Conservation (phyloP, 35 echinoderm and acorn worm genomes). For the Ophioderma brevispina region DNA sequence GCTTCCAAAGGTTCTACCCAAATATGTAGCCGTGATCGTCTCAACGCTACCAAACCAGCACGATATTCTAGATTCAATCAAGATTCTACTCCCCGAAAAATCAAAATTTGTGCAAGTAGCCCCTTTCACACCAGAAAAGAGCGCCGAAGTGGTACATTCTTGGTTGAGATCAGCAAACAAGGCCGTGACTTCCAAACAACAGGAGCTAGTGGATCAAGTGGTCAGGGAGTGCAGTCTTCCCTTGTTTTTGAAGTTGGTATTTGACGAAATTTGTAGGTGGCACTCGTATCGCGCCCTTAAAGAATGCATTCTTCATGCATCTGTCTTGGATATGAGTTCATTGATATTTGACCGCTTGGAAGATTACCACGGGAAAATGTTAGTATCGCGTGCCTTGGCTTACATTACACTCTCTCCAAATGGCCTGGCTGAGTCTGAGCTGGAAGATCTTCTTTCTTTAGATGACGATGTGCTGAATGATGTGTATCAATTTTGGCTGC, state of each 20-base stretch:
- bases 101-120: slow-evolving; percentile 72
- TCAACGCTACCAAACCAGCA: slow-evolving; percentile 18
- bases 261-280: slow-evolving; percentile 76
- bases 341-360: slow-evolving; percentile 68
- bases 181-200: slow-evolving; percentile 56
- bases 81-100: slow-evolving; percentile 18
- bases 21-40: background rate
- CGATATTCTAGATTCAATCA: slow-evolving; percentile 46
- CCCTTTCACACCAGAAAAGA: slow-evolving; percentile 41
- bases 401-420: slow-evolving; percentile 71
- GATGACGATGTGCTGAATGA: slow-evolving; percentile 83
- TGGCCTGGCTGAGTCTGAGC: slow-evolving; percentile 65
- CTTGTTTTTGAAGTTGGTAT: slow-evolving; percentile 79
- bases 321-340: slow-evolving; percentile 52
- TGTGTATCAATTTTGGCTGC: slow-evolving; percentile 92
- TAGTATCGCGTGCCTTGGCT: slow-evolving; percentile 67
- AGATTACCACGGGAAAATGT: slow-evolving; percentile 51
- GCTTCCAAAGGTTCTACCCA: background rate
- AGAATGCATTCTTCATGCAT: slow-evolving; percentile 6
- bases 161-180: slow-evolving; percentile 50
- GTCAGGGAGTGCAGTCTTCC: slow-evolving; percentile 69
- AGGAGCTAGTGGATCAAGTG: slow-evolving; percentile 16
- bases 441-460: slow-evolving; percentile 82
- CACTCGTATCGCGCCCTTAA: slow-evolving; percentile 48
- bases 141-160: slow-evolving; percentile 52